Evolutionary conservation across 2,113 vertebrate species (phyloP), one percentile per base, ranked within the genome.

Genomic region (Caloenas nicobarica): DNA sequence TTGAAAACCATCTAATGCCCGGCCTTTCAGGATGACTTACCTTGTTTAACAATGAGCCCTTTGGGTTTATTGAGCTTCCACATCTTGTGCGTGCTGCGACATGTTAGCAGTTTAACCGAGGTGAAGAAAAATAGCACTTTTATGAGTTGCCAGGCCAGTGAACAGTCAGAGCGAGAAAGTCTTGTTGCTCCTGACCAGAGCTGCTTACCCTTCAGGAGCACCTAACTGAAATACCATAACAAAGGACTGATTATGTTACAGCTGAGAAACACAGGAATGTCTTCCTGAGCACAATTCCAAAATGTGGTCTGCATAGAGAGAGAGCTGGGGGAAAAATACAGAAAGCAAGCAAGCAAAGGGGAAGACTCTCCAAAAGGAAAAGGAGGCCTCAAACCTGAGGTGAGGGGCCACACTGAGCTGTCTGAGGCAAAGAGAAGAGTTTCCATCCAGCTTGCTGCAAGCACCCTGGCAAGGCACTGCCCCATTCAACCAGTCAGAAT

Each of bases 51-150:
- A 92, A 76, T 33, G 57, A 96, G 57, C 22, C 61, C 50, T 76
- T 89, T 80, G 44, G 84, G 53, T 89, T 85, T 69, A 34, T 57
- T 53, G 77, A 87, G 58, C 57, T 33, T 88, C 62, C 1, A 1
- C 1, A 0, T 69, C 70, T 71, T 57, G 34, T 77, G 57, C 89
- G 3, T 70, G 89, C 84, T 85, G 78, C 48, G 70, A 91, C 93
- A 61, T 5, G 81, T 79, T 82, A 87, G 83, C 84, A 89, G 36
- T 81, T 95, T 46, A 66, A 65, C 69, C 8, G 60, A 76, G 78
- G 84, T 62, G 81, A 93, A 90, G 81, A 48, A 92, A 95, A 96
- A 69, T 5, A 85, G 54, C 44, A 86, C 72, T 77, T 93, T 42
- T 34, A 83, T 70, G 81, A 91, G 38, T 58, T 86, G 64, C 57